phyloP scores from a whole-genome alignment of 2,113 vertebrate species.

The Perca fluviatilis region DNA sequence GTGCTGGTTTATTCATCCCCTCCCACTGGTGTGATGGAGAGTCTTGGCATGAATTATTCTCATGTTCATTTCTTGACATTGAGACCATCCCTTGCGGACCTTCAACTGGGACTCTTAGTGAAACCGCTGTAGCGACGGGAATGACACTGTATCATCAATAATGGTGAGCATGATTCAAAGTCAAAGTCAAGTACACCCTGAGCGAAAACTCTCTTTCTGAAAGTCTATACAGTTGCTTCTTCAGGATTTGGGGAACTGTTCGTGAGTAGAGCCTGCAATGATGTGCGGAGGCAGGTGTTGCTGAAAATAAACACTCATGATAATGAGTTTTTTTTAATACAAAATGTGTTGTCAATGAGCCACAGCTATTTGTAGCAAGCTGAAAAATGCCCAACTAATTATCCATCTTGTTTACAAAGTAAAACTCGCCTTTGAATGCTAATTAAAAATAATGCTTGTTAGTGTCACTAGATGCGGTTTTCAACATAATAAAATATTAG shows the following conservation, averaged over 20 bases:
- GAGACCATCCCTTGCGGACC: slow-evolving; percentile 53
- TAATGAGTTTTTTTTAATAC: not conserved
- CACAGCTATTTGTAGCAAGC: slow-evolving; percentile 3
- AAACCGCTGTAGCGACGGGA: slow-evolving; percentile 11
- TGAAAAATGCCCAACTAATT: not conserved
- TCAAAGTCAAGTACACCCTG: slow-evolving; percentile 49
- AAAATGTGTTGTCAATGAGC: slow-evolving; percentile 2
- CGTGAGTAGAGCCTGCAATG: not conserved
- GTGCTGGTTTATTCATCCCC: slow-evolving; percentile 59
- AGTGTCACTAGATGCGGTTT: slow-evolving; percentile 9
- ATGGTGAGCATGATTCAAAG: slow-evolving; percentile 59
- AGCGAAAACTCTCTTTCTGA: slow-evolving; percentile 17
- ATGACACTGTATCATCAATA: slow-evolving; percentile 52
- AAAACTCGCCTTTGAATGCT: slow-evolving; percentile 16
- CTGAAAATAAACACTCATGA: slow-evolving; percentile 19
- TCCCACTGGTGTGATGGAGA: slow-evolving; percentile 43
- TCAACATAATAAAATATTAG: not conserved
- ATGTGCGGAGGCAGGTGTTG: not conserved
- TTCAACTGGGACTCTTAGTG: slow-evolving; percentile 51
- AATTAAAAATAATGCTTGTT: slow-evolving; percentile 3
- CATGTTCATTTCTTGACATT: slow-evolving; percentile 69
- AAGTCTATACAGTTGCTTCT: not conserved
- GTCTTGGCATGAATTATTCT: slow-evolving; percentile 67
- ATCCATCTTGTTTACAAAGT: slow-evolving; percentile 26
- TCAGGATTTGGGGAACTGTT: slow-evolving; percentile 8